Base-by-base conservation (phyloP, 2,113 vertebrate genomes). In the Gobio gobio region DNA sequence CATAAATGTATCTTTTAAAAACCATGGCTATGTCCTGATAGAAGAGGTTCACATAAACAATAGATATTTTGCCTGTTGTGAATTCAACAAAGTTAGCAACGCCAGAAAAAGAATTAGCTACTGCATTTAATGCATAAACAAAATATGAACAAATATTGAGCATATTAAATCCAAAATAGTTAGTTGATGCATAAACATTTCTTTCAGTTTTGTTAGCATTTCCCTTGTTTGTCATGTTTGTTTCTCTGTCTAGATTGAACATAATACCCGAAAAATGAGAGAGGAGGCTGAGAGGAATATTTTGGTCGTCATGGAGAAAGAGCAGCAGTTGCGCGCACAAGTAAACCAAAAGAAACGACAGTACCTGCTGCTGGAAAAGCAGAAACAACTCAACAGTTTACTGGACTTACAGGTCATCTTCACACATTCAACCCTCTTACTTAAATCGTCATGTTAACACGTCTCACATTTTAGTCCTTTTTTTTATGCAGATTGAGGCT, bases 341-440 rank as follows among this genome's bases (percentile, higher is more conserved):
- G 89, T 94, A 0, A 81, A 89, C 0, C 45, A 91, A 74, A 92
- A 96, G 83, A 94, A 94, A 80, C 89, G 78, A 0, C 84, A 89
- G 54, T 89, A 92, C 54, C 88, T 94, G 0, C 90, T 95, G 0
- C 1, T 63, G 54, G 94, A 96, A 87, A 95, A 91, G 59, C 90
- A 93, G 2, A 86, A 72, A 86, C 86, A 92, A 18, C 88, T 95
- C 26, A 87, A 86, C 0, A 90, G 92, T 0, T 3, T 86, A 0
- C 90, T 98, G 40, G 93, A 96, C 22, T 85, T 94, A 45, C 98
- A 99, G 96, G 97, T 96, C 76, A 77, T 40, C 5, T 45, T 51
- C 45, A 26, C 7, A 45, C 26, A 63, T 70, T 13, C 51, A 26
- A 26, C 14, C 40, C 20, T 26, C 13, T 33, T 29, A 10, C 49